Base-by-base conservation (phyloP, 1,140 invertebrate genomes). In the Bilobella aurantiaca region DNA sequence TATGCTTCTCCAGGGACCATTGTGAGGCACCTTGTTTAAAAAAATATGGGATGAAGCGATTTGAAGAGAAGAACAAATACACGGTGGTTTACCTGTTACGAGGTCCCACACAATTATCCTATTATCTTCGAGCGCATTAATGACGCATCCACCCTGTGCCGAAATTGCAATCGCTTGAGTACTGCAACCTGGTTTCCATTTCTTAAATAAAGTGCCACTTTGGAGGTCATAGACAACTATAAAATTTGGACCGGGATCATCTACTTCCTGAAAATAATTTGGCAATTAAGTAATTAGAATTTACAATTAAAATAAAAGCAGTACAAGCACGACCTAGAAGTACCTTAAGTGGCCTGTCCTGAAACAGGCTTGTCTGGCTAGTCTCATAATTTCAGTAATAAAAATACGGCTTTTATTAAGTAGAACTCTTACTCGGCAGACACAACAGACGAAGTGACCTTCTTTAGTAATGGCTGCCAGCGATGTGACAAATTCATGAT, bases 201-300 rank as follows among this genome's bases (percentile, higher is more conserved):
- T 90, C 77, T 91, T 91, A 78, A 92, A 92, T 68, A 92, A 75
- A 1, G 89, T 92, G n/a, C 90, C 90, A 71, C 88, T 91, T 79
- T 90, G 87, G n/a, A 93, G 80, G 78, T 93, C 90, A 76, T 92
- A 93, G 29, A 93, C 89, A 42, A 91, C 88, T 62, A 93, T 89
- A 79, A 91, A 92, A 79, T 91, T 92, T 1, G 89, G 87, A 30
- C 84, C 83, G 0, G 86, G 83, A 74, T 90, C 88, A 73, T 90
- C 87, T 27, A 91, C 81, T 78, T 92, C 89, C 77, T 90, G 81
- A 30, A 82, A 83, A 58, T 83, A 82, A 70, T 67, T 31, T 18
- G 21, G 29, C 8, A 25, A 58, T n/a, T n/a, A n/a, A n/a, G n/a
- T n/a, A n/a, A n/a, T n/a, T n/a, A n/a, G n/a, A n/a, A n/a, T n/a